Evolutionary conservation across 2,797 vertebrate genomes (phyloP).

Genomic region (Acanthiza pusilla): DNA sequence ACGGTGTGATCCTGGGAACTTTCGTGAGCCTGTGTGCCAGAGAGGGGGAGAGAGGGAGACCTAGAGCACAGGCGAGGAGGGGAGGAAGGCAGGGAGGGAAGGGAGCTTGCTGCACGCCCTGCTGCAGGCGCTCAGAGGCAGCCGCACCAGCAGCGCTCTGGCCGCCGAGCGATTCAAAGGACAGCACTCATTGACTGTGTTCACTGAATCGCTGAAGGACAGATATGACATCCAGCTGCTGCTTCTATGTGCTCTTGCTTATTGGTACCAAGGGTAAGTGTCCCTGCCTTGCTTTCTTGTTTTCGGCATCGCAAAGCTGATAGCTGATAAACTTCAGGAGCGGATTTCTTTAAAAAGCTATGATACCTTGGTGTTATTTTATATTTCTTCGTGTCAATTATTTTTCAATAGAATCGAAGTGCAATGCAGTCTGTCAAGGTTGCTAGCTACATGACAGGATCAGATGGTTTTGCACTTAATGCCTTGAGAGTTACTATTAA

Average conservation of each 20-base stretch:
- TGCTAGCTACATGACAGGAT: neutral
- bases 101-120: constrained; percentile 2
- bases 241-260: constrained; percentile 64
- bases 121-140: constrained; percentile 65
- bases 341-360: neutral
- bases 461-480: neutral
- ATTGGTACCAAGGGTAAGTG: constrained; percentile 71
- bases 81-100: constrained; percentile 28
- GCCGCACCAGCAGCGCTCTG: neutral
- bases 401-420: neutral
- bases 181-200: constrained; percentile 18
- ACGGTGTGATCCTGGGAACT: constrained; percentile 44
- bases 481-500: neutral
- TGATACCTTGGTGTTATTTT: neutral
- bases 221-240: constrained; percentile 62
- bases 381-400: neutral
- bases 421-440: neutral
- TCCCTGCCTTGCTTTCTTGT: constrained; percentile 8
- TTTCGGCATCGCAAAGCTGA: neutral
- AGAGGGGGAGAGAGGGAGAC: neutral
- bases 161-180: constrained; percentile 13
- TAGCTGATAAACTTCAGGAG: neutral
- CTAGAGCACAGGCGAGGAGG: neutral
- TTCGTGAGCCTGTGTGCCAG: neutral
- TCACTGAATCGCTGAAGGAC: constrained; percentile 26